Conservation (phyloP, 2,888 invertebrate species). For the Amitus sp. region DNA sequence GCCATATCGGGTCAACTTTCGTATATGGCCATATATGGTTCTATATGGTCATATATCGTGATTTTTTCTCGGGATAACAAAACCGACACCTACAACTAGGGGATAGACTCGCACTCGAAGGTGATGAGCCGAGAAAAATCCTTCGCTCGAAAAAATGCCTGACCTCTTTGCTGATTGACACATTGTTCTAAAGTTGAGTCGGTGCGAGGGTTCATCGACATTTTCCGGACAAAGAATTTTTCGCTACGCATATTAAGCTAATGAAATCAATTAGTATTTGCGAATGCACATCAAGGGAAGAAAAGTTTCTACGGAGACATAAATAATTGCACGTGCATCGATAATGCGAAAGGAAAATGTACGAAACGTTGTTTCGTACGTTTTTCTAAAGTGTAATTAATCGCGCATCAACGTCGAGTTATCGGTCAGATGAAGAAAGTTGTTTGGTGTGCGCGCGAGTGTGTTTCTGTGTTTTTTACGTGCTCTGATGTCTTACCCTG, state of each 20-base stretch:
- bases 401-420: background rate
- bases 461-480: slow-evolving; percentile 34
- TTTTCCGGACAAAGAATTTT: background rate
- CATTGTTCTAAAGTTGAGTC: background rate
- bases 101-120: no score
- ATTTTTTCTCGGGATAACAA: no score
- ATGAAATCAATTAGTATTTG: background rate
- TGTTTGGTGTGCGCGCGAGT: background rate
- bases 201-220: background rate
- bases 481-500: slow-evolving; percentile 68
- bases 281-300: background rate
- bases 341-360: slow-evolving; percentile 9
- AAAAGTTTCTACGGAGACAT: background rate
- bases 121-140: background rate
- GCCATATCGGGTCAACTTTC: no score
- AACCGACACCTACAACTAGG: background rate
- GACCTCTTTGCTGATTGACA: background rate
- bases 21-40: no score
- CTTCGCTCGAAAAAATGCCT: background rate
- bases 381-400: no score
- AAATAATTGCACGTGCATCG: background rate
- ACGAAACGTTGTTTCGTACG: background rate
- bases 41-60: no score
- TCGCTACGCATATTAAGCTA: background rate
- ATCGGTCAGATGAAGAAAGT: background rate